phyloP scores from a whole-genome alignment of 2,113 vertebrate species.

The Lepus europaeus region DNA sequence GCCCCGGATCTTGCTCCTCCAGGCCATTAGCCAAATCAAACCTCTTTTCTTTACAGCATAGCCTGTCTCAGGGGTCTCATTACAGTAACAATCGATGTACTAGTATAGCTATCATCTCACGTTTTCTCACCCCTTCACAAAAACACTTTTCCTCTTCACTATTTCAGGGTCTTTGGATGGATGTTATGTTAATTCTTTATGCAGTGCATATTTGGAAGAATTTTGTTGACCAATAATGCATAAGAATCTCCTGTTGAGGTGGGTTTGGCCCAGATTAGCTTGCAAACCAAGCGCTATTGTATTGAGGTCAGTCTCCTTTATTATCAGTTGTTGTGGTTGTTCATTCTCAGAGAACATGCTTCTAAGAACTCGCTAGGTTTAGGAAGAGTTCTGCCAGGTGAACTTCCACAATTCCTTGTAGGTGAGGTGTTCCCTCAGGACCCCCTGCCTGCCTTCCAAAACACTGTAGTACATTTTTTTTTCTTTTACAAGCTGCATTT shows the following conservation, averaged over 20 bases:
- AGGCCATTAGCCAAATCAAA: too few species aligned
- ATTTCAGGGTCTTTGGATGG: neutral
- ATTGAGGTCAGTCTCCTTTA: neutral
- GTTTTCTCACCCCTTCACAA: conserved; percentile 6
- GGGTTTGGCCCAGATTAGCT: neutral
- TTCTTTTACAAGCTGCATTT: neutral
- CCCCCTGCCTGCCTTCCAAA: neutral
- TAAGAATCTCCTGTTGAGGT: neutral
- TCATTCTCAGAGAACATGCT: neutral
- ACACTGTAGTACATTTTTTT: neutral
- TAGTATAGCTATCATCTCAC: neutral
- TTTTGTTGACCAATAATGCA: neutral
- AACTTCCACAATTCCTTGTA: neutral
- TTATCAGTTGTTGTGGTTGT: neutral
- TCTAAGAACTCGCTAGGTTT: neutral
- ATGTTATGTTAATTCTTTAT: neutral
- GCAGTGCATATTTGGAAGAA: neutral
- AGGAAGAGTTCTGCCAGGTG: neutral
- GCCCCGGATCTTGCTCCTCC: too few species aligned
- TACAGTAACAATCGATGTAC: too few species aligned
- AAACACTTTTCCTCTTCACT: neutral
- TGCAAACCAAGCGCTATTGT: neutral
- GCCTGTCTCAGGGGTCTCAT: too few species aligned
- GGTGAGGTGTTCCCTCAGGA: neutral
- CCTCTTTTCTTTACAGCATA: too few species aligned